Conservation (phyloP, 2,888 invertebrate species). For the Leptopterna dolabrata region DNA sequence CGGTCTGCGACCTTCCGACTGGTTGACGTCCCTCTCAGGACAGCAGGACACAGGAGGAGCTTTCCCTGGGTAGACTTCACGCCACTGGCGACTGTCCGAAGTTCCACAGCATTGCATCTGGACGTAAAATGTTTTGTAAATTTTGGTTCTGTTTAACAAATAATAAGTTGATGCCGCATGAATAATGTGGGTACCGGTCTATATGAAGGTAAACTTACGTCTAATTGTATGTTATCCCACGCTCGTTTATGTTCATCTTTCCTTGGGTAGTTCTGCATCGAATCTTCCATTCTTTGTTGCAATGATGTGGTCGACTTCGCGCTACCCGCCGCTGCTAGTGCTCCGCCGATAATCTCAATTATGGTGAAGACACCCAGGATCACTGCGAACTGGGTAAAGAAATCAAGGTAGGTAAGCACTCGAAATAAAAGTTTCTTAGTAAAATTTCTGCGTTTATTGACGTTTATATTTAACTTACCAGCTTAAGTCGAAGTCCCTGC, state of each 20-base stretch:
- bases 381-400: not conserved
- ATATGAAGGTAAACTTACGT: slow-evolving; percentile 5
- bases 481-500: no score
- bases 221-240: slow-evolving; percentile 13
- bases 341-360: slow-evolving; percentile 28
- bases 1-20: not conserved
- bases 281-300: slow-evolving; percentile 17
- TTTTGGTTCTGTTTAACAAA: not conserved
- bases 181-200: no score
- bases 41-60: not conserved
- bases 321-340: slow-evolving; percentile 29
- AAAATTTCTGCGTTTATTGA: not conserved
- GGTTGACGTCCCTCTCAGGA: not conserved
- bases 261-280: not conserved
- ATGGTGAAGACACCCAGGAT: slow-evolving; percentile 12
- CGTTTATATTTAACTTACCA: no score
- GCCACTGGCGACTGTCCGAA: slow-evolving; percentile 15
- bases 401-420: not conserved
- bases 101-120: slow-evolving; percentile 34
- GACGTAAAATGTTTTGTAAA: not conserved
- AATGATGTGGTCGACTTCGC: not conserved
- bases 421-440: no score
- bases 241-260: not conserved
- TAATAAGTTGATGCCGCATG: not conserved
- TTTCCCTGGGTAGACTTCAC: slow-evolving; percentile 14